phyloP scores from a whole-genome alignment of 1,140 invertebrate genomes.

The Plutomurus gul region DNA sequence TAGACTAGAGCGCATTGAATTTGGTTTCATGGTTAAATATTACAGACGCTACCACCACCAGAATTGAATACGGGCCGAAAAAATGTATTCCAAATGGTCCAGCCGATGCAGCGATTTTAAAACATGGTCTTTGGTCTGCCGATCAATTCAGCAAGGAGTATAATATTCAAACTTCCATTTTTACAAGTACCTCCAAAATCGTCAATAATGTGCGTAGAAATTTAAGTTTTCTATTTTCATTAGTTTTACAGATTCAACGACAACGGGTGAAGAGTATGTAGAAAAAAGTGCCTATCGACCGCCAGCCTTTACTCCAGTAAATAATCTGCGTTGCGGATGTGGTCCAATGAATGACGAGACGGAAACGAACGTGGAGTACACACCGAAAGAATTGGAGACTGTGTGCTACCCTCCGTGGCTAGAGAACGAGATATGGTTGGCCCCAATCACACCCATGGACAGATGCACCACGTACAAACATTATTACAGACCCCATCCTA shows the following conservation, averaged over 20 bases:
- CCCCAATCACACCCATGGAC: slow-evolving; percentile 31
- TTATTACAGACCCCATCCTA: slow-evolving; percentile 21
- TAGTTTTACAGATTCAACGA: slow-evolving; percentile 37
- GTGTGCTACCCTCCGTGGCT: slow-evolving; percentile 36
- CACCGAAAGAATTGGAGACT: slow-evolving; percentile 14
- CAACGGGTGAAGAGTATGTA: background rate
- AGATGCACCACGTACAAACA: slow-evolving; percentile 45
- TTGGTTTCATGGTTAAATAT: background rate
- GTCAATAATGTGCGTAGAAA: background rate
- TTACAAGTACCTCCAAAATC: background rate
- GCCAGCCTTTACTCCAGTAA: background rate
- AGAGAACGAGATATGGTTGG: slow-evolving; percentile 34
- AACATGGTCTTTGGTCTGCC: slow-evolving; percentile 42
- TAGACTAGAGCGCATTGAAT: background rate
- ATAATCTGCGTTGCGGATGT: background rate
- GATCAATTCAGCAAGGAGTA: slow-evolving; percentile 44
- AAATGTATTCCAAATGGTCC: slow-evolving; percentile 46
- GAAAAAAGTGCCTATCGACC: slow-evolving; percentile 17
- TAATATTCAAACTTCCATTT: background rate
- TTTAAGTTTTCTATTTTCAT: background rate
- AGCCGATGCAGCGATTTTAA: background rate
- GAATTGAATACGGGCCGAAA: slow-evolving; percentile 42
- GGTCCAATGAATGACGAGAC: background rate
- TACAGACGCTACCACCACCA: slow-evolving; percentile 35
- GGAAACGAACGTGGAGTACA: background rate